phyloP scores from a whole-genome alignment of 2,888 invertebrate species.

The Andrena haemorrhoa region DNA sequence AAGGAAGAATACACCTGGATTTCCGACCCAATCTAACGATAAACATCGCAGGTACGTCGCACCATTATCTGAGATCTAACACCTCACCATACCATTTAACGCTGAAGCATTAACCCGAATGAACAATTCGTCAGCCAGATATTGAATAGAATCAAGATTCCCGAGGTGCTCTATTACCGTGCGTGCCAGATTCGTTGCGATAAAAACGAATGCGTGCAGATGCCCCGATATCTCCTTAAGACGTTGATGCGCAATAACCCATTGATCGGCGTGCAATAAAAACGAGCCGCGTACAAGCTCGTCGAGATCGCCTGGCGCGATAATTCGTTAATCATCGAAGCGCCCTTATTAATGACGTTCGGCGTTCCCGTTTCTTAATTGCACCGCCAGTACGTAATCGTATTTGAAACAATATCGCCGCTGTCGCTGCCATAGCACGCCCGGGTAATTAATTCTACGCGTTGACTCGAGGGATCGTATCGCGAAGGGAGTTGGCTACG shows the following conservation, averaged over 20 bases:
- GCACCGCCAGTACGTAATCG: conserved; percentile 25
- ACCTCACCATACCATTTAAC: too few species aligned
- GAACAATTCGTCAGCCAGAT: not conserved
- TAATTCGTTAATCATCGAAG: conserved; percentile 54
- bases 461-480: not conserved
- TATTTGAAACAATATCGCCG: conserved; percentile 40
- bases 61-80: too few species aligned
- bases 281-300: conserved; percentile 29
- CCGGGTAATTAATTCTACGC: conserved; percentile 36
- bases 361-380: conserved; percentile 44
- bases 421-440: conserved; percentile 18
- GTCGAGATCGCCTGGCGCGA: conserved; percentile 44
- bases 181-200: conserved; percentile 22
- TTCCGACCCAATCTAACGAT: too few species aligned
- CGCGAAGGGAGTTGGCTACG: not conserved
- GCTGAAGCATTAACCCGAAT: not conserved
- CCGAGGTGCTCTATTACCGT: not conserved
- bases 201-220: conserved; percentile 17
- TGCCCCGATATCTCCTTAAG: conserved; percentile 23
- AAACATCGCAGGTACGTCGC: too few species aligned
- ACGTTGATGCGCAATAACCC: conserved; percentile 25
- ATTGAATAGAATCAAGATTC: not conserved
- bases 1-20: too few species aligned
- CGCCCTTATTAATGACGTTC: conserved; percentile 43
- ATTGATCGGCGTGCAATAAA: conserved; percentile 23